phyloP scores from a whole-genome alignment of 2,888 invertebrate genomes.

The Anorthoa munda region DNA sequence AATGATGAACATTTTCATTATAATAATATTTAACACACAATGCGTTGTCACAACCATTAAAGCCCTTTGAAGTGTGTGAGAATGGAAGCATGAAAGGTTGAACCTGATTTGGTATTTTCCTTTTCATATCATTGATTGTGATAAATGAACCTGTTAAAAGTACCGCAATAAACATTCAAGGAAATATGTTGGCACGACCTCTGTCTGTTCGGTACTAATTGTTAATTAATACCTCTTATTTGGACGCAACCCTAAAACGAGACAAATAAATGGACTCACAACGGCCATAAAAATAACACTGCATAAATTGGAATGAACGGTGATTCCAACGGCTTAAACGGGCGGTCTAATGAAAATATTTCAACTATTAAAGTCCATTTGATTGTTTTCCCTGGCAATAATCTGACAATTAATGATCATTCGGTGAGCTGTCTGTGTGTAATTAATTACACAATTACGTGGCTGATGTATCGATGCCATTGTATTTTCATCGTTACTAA shows the following conservation, averaged over 20 bases:
- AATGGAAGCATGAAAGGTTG: conserved; percentile 14
- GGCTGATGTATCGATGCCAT: conserved; percentile 48
- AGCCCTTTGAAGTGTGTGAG: conserved; percentile 44
- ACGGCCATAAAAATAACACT: conserved; percentile 76
- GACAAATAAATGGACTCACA: conserved; percentile 77
- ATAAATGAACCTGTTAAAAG: conserved; percentile 21
- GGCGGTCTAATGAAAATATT: conserved; percentile 81
- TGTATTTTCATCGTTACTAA: conserved; percentile 30
- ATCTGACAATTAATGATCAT: conserved; percentile 73
- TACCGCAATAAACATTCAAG: conserved; percentile 28
- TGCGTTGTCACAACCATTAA: conserved; percentile 49
- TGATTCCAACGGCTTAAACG: conserved; percentile 79
- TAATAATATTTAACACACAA: conserved; percentile 45
- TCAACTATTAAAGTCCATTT: conserved; percentile 77
- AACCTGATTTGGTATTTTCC: conserved; percentile 25
- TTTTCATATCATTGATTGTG: conserved; percentile 27
- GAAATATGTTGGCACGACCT: conserved; percentile 42
- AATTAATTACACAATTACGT: conserved; percentile 61
- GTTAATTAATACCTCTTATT: conserved; percentile 69
- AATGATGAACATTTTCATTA: conserved; percentile 47
- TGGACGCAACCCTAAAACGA: conserved; percentile 72
- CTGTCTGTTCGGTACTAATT: conserved; percentile 29
- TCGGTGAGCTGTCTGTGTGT: conserved; percentile 56
- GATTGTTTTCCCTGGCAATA: conserved; percentile 80
- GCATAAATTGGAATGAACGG: conserved; percentile 79